These are phyloP conservation scores for Sander lucioperca DNA, from an alignment of 2,113 vertebrate species.

Conservation along the genomic window DNA sequence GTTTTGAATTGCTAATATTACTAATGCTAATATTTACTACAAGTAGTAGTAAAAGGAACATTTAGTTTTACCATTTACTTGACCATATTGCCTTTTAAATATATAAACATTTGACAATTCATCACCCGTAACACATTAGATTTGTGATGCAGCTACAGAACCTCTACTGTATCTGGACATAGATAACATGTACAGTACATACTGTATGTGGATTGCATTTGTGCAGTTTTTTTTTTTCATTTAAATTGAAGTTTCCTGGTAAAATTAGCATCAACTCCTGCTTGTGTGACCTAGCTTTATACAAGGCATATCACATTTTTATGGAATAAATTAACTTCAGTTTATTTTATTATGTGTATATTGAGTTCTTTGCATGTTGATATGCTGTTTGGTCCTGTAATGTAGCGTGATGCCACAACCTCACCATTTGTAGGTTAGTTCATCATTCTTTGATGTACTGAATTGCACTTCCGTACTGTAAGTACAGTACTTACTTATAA, in stretches of 20 bases:
- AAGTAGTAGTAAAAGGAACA: too few relatives aligned
- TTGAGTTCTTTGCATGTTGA: not conserved
- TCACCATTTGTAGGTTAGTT: too few relatives aligned
- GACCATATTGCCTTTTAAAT: not conserved
- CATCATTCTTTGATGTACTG: not conserved
- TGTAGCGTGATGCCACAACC: too few relatives aligned
- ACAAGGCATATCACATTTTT: too few relatives aligned
- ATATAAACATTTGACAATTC: not conserved
- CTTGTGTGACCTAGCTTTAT: too few relatives aligned
- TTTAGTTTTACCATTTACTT: not conserved
- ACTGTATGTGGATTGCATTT: too few relatives aligned
- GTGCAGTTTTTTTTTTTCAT: too few relatives aligned
- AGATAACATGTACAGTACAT: not conserved
- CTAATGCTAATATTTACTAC: too few relatives aligned
- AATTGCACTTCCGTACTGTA: not conserved
- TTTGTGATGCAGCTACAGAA: not conserved
- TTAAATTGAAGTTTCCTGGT: too few relatives aligned
- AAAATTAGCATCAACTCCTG: too few relatives aligned
- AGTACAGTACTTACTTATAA: not conserved
- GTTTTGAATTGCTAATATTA: not conserved
- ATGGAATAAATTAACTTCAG: too few relatives aligned
- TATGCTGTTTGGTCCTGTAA: not conserved
- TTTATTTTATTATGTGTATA: not conserved
- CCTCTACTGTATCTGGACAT: not conserved
- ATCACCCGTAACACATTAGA: not conserved